phyloP scores from a whole-genome alignment of 2,113 vertebrate species.

The Brachypodius melanocephalos region DNA sequence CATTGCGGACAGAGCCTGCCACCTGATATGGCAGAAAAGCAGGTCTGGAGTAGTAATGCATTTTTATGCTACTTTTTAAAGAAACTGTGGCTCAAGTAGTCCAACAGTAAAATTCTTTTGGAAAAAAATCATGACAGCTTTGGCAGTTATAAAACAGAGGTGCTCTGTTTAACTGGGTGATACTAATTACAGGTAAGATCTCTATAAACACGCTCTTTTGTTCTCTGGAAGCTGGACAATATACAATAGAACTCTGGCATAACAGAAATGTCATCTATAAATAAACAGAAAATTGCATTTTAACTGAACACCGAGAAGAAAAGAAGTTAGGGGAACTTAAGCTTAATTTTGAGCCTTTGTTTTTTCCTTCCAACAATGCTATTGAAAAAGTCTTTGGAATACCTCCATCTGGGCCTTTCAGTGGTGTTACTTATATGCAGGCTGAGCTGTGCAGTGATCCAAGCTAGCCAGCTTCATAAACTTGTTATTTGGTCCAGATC shows the following conservation, averaged over 20 bases:
- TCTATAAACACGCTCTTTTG: slow-evolving; percentile 69
- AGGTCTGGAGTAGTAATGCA: slow-evolving; percentile 43
- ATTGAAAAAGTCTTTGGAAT: not conserved
- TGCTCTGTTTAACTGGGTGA: slow-evolving; percentile 70
- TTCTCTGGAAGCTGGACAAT: slow-evolving; percentile 50
- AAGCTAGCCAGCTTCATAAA: not conserved
- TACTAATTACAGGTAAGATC: slow-evolving; percentile 72
- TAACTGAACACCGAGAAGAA: slow-evolving; percentile 66
- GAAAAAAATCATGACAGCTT: slow-evolving; percentile 61
- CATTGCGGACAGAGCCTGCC: slow-evolving; percentile 20
- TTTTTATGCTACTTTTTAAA: slow-evolving; percentile 39
- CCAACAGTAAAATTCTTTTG: slow-evolving; percentile 46
- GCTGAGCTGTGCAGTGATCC: not conserved
- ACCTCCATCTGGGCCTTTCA: not conserved
- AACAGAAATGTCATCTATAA: slow-evolving; percentile 59
- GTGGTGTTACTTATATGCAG: not conserved
- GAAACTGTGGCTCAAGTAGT: slow-evolving; percentile 45
- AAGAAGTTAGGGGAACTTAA: slow-evolving; percentile 45
- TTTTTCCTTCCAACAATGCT: slow-evolving; percentile 41
- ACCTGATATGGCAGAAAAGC: slow-evolving; percentile 54
- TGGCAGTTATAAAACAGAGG: slow-evolving; percentile 67
- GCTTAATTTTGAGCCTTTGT: slow-evolving; percentile 2
- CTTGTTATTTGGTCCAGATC: not conserved
- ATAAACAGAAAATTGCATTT: slow-evolving; percentile 68
- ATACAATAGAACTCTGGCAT: slow-evolving; percentile 12